Base-by-base conservation (phyloP, 2,888 invertebrate species). In the Lymantria monacha region DNA sequence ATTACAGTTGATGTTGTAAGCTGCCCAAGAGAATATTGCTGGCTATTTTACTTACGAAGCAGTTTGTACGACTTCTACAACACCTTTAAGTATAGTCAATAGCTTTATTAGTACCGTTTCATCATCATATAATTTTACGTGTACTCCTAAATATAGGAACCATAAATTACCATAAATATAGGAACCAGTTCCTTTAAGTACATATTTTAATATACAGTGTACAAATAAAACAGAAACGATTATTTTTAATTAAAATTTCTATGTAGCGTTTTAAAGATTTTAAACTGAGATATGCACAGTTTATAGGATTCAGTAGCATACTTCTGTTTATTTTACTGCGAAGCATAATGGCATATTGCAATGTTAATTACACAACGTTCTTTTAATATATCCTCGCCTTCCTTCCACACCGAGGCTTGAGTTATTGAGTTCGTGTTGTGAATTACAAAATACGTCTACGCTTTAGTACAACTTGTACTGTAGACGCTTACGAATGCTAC, bases 381-480 rank as follows among this genome's bases (percentile, higher is more conserved):
- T 76, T 76, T 75, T 78, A 79, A 82, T 82, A 81, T 76, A 80
- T 81, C 72, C 72, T 69, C 59, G 65, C 64, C 65, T 67, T 67
- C 68, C 70, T 73, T 65, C 69, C 66, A 72, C 64, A 66, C 68
- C 67, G 69, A 69, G 69, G 61, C 76, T 75, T 83, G 80, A 85
- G 76, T 82, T 84, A 84, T 83, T 77, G 75, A 72, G 66, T 78
- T 74, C 82, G 84, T 81, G 84, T 76, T 69, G 68, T 59, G 83
- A 74, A 79, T 83, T 75, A 73, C 72, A 76, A 80, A 76, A 74
- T 60, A 68, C 72, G 67, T 72, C 73, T 72, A 61, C 66, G 66
- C 66, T 72, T 76, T 76, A 72, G 12, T 72, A 71, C 51, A 54
- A 71, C 72, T 74, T 74, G 69, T 66, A n/a, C 49, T 56, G 66